Base-by-base conservation (phyloP, 1,140 invertebrate species). In the Eufriesea mexicana region DNA sequence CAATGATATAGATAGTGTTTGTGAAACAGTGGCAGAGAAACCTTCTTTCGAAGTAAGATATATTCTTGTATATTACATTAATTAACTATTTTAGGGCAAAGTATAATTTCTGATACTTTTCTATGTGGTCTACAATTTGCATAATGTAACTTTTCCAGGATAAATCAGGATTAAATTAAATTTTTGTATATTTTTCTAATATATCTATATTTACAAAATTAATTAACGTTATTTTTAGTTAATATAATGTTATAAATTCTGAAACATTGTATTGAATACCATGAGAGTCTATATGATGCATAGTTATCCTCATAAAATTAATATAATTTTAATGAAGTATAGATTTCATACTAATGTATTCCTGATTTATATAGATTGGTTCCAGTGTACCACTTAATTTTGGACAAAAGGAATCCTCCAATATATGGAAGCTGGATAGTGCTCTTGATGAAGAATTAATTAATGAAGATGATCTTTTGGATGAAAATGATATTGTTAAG, bases 401-500 rank as follows among this genome's bases (percentile, higher is more conserved):
- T 85, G 87, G 84, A 23, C 87, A 91, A 73, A 83, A 93, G 86
- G 68, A 93, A 90, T 18, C 76, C 89, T 23, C 77, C 77, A 91
- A 95, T 84, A 95, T 97, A 0, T 98, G 97, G 97, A 96, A 96
- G 84, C 89, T 97, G 20, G 95, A 95, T 91, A 95, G 95, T 89
- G 92, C 94, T 12, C 88, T 95, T 64, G 96, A 96, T 91, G 95
- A 96, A 84, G 97, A 98, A 91, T 95, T 98, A 6, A 98, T 99
- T 79, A 96, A 99, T 94, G 96, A 97, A 67, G 97, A 99, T 94
- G 96, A 97, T 87, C 95, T 99, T 35, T 94, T 99, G 23, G 98
- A 99, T 94, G 98, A 98, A 91, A 96, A 97, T 81, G 99, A 99
- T 94, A 95, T 98, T 64, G 96, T 96, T 82, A 98, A 97, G 94